Evolutionary conservation across 2,888 invertebrate genomes (phyloP), one percentile per base, ranked within the genome.

Genomic region (Ligdia adustata): DNA sequence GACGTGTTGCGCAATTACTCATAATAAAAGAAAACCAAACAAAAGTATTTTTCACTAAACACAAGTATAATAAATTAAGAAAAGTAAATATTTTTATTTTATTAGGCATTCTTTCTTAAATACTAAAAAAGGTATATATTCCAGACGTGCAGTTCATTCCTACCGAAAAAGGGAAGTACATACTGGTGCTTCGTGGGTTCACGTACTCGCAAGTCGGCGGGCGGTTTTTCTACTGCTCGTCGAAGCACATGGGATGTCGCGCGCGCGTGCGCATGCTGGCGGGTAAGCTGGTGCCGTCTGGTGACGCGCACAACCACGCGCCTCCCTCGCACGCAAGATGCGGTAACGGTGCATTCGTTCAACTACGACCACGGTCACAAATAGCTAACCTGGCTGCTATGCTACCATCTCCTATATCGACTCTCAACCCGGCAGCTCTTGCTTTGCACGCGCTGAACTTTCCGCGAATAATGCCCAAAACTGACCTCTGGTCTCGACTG

Each of bases 161-260:
- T n/a, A 90, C 90, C 66, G 89, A 89, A 64, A 88, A 87, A 52
- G 90, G 90, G 9, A 89, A 89, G 56, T 83, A 87, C 60, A 89
- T 90, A 50, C 66, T 90, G 64, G 88, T 90, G 62, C 75, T 90
- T 54, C 77, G 79, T 24, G 90, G 90, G 31, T 90, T 76, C 61
- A 90, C 90, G 9, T 90, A 89, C 64, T 90, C 90, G 2, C 90
- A 90, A 72, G 89, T 90, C 7, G 88, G 90, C 1, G 89, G 87
- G n/a, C 67, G 90, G 48, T 89, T 88, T 64, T 90, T 88, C 71
- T 90, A 90, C 71, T 90, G 90, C 48, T 89, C 89, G 1, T 89
- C 89, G 24, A 90, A 90, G 70, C 90, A 90, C 40, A 86, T 86
- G 76, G 90, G 90, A 5, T 90, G 90, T 60, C 62, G 84, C 32